Conservation (phyloP, 2,888 invertebrate genomes). For the Gari tellinella region DNA sequence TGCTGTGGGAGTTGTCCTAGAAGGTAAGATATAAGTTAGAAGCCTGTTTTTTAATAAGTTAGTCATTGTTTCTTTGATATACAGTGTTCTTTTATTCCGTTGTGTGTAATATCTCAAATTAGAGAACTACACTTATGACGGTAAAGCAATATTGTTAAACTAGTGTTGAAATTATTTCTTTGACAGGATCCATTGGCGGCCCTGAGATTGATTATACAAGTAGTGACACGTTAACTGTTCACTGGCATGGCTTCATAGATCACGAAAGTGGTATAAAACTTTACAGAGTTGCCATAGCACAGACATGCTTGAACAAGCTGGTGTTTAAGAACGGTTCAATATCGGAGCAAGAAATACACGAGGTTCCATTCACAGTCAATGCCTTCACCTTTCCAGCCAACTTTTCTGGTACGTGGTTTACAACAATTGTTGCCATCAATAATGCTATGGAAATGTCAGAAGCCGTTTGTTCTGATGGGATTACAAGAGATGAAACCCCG, state of each 20-base stretch:
- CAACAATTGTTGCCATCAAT: constrained; percentile 71
- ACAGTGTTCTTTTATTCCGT: no score
- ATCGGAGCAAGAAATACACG: not conserved
- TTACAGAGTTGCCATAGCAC: constrained; percentile 54
- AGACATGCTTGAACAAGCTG: constrained; percentile 16
- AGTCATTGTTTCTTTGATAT: no score
- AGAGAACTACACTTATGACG: no score
- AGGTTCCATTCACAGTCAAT: constrained; percentile 4
- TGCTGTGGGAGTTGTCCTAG: constrained; percentile 50
- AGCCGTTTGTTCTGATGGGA: constrained; percentile 71
- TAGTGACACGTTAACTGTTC: constrained; percentile 36
- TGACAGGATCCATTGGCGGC: constrained; percentile 24
- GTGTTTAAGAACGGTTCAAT: constrained; percentile 6
- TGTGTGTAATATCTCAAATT: no score
- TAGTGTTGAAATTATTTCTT: not conserved
- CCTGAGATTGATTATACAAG: constrained; percentile 68
- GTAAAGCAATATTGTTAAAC: no score
- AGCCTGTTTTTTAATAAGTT: no score
- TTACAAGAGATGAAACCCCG: constrained; percentile 37
- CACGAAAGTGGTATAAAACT: constrained; percentile 69
- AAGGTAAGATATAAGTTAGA: constrained; percentile 18
- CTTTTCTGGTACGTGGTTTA: constrained; percentile 53
- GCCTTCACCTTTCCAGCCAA: constrained; percentile 7
- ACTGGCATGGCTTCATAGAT: constrained; percentile 70
- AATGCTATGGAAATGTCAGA: constrained; percentile 68